Evolutionary conservation across 2,113 vertebrate genomes (phyloP).

Genomic region (Tachuris rubrigastra): DNA sequence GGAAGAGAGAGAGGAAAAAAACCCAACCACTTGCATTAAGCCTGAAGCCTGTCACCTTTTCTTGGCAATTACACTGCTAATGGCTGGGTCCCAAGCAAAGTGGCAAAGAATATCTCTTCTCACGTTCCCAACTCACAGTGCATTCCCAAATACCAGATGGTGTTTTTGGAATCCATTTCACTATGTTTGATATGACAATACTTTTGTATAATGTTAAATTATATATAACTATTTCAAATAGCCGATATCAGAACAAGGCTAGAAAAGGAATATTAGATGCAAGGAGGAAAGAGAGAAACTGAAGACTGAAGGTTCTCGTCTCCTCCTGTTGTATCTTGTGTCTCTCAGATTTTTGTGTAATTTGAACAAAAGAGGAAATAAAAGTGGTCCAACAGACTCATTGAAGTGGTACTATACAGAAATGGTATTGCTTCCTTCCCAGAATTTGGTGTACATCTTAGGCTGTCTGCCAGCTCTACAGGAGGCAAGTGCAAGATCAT

Average conservation of each 20-base stretch:
- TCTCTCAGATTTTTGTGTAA: slow-evolving; percentile 70
- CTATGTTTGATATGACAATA: slow-evolving; percentile 89
- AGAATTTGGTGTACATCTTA: slow-evolving; percentile 61
- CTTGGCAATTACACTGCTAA: slow-evolving; percentile 89
- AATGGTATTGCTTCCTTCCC: slow-evolving; percentile 56
- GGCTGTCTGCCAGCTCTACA: slow-evolving; percentile 62
- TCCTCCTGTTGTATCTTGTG: slow-evolving; percentile 60
- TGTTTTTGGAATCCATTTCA: slow-evolving; percentile 94
- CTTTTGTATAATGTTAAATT: slow-evolving; percentile 89
- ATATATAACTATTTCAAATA: slow-evolving; percentile 86
- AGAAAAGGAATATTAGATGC: slow-evolving; percentile 77
- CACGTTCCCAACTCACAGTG: slow-evolving; percentile 85
- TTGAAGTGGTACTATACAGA: slow-evolving; percentile 26
- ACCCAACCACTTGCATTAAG: slow-evolving; percentile 74
- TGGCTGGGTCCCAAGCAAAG: slow-evolving; percentile 93
- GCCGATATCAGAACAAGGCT: slow-evolving; percentile 73
- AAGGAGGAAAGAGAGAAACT: slow-evolving; percentile 71
- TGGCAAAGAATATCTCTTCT: slow-evolving; percentile 88
- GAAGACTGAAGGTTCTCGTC: slow-evolving; percentile 67
- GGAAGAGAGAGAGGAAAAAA: slow-evolving; percentile 27
- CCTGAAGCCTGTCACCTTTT: slow-evolving; percentile 92
- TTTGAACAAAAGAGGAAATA: slow-evolving; percentile 70
- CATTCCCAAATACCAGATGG: slow-evolving; percentile 95
- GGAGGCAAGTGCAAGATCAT: slow-evolving; percentile 41
- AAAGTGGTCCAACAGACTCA: slow-evolving; percentile 29